Evolutionary conservation across 2,113 vertebrate genomes (phyloP), one percentile per base, ranked within the genome.

Genomic region (Mus pahari): DNA sequence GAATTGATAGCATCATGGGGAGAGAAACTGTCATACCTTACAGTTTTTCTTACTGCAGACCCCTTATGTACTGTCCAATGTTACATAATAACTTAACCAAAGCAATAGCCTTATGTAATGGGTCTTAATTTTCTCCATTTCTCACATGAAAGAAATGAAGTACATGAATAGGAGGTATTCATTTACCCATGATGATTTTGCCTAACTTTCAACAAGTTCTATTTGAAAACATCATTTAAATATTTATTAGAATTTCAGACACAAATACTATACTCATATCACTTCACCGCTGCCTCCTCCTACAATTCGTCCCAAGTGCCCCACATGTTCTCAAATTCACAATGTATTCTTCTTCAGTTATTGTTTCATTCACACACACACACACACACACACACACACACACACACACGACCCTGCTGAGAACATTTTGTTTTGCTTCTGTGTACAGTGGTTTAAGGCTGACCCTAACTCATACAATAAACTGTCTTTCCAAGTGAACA

Each of bases 21-120:
- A 14, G 45, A 90, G 78, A 36, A 39, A n/a, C 10, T 45, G 4
- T 7, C 20, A 7, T 55, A 10, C 19, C 66, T 77, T 78, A 26
- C 28, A 10, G 12, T 3, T 71, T 33, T 70, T 33, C 12, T 73
- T 24, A 50, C 0, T 26, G 24, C 16, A 0, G 11, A 31, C 9
- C 13, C 10, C 5, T 89, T 45, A 16, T 19, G 7, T 1, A n/a
- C 31, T 70, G 11, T 82, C 60, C 28, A 68, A 55, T 22, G 28
- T 71, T 62, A 48, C 3, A 1, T 42, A n/a, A 33, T n/a, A 60
- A 71, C 26, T 92, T 77, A 88, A 78, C 7, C 42, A 42, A 86
- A 10, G 16, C 22, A 55, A 33, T 5, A 9, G 13, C 4, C 11
- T 71, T 94, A n/a, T 33, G 14, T 3, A 1, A 28, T 42, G 55